These are phyloP conservation scores for Drosophila anceps DNA, from an alignment of 2,888 invertebrate species.

Conservation along the genomic window DNA sequence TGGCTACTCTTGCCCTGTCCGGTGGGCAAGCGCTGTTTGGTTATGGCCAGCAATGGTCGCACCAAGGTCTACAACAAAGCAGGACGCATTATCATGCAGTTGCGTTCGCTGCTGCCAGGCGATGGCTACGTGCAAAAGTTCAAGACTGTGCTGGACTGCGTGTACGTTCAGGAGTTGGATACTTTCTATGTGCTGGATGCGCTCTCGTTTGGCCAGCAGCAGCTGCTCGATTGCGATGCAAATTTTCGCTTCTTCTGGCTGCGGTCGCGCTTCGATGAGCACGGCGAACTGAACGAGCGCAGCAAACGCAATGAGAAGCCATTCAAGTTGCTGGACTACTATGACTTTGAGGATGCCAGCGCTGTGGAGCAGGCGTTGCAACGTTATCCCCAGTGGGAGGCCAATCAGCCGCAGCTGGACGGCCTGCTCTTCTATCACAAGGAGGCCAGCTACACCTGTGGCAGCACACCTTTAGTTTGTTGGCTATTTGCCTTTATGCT, in stretches of 20 bases:
- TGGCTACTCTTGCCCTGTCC: constrained; percentile 94
- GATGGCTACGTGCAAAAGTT: constrained; percentile 58
- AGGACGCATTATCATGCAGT: constrained; percentile 87
- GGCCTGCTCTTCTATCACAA: constrained; percentile 97
- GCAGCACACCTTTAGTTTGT: constrained; percentile 94
- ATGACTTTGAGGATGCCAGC: constrained; percentile 76
- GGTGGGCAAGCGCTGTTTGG: constrained; percentile 92
- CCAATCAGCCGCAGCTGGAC: constrained; percentile 88
- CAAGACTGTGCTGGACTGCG: constrained; percentile 90
- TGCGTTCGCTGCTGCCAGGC: constrained; percentile 84
- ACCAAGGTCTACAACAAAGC: constrained; percentile 90
- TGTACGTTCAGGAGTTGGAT: constrained; percentile 88
- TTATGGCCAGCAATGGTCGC: constrained; percentile 89
- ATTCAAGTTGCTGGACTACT: constrained; percentile 69
- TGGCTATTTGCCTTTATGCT: constrained; percentile 97
- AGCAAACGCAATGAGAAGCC: constrained; percentile 62
- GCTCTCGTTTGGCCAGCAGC: constrained; percentile 81
- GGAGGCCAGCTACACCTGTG: constrained; percentile 91
- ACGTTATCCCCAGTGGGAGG: constrained; percentile 79
- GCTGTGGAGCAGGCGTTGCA: constrained; percentile 68
- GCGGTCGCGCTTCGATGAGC: constrained; percentile 89
- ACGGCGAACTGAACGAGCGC: constrained; percentile 44
- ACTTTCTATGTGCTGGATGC: constrained; percentile 92
- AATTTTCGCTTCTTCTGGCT: constrained; percentile 95
- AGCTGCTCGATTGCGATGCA: constrained; percentile 85